phyloP scores from a whole-genome alignment of 2,113 vertebrate genomes.

The Gobius niger region DNA sequence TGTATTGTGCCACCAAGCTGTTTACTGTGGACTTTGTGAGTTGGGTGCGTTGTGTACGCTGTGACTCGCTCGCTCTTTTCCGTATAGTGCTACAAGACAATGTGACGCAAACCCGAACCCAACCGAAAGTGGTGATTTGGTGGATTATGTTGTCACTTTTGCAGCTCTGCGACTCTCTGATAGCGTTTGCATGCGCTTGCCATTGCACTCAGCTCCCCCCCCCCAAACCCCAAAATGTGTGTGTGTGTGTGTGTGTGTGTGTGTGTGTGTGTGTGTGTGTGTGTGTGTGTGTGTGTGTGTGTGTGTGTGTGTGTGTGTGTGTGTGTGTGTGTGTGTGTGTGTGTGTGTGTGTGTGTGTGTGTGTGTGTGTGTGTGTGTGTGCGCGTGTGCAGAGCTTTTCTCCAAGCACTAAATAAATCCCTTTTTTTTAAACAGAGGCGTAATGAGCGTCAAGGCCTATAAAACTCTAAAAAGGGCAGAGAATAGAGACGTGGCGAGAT shows the following conservation, averaged over 20 bases:
- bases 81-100: constrained; percentile 25
- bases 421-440: constrained; percentile 48
- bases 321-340: too few relatives aligned
- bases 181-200: constrained; percentile 18
- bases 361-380: too few relatives aligned
- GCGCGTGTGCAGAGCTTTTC: constrained; percentile 18
- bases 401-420: constrained; percentile 57
- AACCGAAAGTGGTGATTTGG: constrained; percentile 51
- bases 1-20: constrained; percentile 25
- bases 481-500: constrained; percentile 62
- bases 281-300: too few relatives aligned
- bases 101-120: constrained; percentile 25
- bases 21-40: constrained; percentile 29
- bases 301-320: too few relatives aligned
- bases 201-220: constrained; percentile 29
- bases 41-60: constrained; percentile 17
- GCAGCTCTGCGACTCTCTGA: constrained; percentile 17
- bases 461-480: constrained; percentile 61
- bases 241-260: neutral
- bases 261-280: too few relatives aligned
- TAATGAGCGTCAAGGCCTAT: constrained; percentile 66
- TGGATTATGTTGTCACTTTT: constrained; percentile 45
- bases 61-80: constrained; percentile 4
- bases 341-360: too few relatives aligned
- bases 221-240: constrained; percentile 20